A percentile compares a stretch with the other conserved stretches of the same genome.
Conservation (phyloP, 2,113 vertebrate genomes). For the Corapipo altera region DNA sequence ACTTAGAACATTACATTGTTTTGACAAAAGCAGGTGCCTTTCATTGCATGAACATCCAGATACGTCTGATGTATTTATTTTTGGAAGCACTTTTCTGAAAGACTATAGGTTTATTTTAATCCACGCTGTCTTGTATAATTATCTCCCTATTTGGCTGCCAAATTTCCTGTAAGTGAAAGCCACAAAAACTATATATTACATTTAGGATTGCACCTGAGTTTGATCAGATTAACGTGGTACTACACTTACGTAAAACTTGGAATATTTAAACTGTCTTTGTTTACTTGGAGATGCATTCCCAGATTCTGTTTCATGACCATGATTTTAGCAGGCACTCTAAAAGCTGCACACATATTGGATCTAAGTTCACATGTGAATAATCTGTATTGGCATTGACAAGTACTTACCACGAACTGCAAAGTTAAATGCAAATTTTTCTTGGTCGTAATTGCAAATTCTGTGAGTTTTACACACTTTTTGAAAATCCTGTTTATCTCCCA, state of each 20-base stretch:
- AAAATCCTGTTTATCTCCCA: background rate
- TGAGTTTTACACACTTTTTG: background rate
- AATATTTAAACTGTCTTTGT: background rate
- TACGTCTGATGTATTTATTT: background rate
- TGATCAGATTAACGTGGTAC: background rate
- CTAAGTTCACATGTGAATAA: background rate
- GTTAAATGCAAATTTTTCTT: background rate
- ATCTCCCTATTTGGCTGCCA: background rate
- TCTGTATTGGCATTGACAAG: background rate
- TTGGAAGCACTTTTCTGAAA: background rate
- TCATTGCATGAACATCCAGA: background rate
- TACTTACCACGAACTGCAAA: background rate
- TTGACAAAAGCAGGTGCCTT: background rate
- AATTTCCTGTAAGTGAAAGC: background rate
- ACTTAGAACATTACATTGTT: background rate
- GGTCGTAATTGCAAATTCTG: background rate
- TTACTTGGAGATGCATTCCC: background rate
- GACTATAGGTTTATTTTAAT: background rate
- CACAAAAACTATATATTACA: background rate
- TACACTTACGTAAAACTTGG: background rate
- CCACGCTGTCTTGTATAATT: background rate
- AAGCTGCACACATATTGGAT: background rate
- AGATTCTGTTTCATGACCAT: background rate
- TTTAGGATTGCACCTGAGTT: background rate
- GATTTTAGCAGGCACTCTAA: background rate